Evolutionary conservation across 1,140 invertebrate genomes (phyloP), one percentile per base, ranked within the genome.

Genomic region (Adelges cooleyi): DNA sequence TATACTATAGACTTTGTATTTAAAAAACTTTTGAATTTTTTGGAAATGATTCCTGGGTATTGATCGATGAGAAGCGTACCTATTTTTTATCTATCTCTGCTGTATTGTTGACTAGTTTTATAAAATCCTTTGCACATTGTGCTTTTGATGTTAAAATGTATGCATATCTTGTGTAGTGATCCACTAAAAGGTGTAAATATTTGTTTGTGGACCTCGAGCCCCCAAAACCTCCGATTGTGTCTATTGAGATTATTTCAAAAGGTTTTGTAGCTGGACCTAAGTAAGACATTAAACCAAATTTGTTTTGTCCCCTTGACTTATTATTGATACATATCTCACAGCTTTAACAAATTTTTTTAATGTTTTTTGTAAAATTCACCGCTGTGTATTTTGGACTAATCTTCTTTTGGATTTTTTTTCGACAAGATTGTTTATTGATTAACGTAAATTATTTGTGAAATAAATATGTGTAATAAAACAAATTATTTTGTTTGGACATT

Each of bases 261-360:
- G 73, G 67, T 71, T 72, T 23, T 72, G 68, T 65, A 66, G 70
- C 66, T 72, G 70, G 74, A 66, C 72, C 73, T 65, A 75, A 68
- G 15, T 74, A 68, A 17, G 42, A 72, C 42, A 65, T 72, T 65
- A 52, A 59, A 65, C 25, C 74, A 68, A 29, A n/a, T n/a, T n/a
- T n/a, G n/a, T n/a, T n/a, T n/a, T n/a, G n/a, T n/a, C n/a, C n/a
- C n/a, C n/a, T n/a, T n/a, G n/a, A n/a, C n/a, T n/a, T n/a, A n/a
- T n/a, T n/a, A n/a, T n/a, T n/a, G n/a, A n/a, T n/a, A n/a, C n/a
- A n/a, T n/a, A n/a, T n/a, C n/a, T n/a, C n/a, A n/a, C n/a, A n/a
- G n/a, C 71, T 71, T 25, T 67, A 67, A 70, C 73, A 74, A 29
- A 70, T 33, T 49, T 62, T 66, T 69, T 62, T 68, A 40, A 71